A percentile compares a stretch with the other conserved stretches of the same genome.
phyloP scores from a whole-genome alignment of 2,113 vertebrate genomes.

The Neotragus moschatus region DNA sequence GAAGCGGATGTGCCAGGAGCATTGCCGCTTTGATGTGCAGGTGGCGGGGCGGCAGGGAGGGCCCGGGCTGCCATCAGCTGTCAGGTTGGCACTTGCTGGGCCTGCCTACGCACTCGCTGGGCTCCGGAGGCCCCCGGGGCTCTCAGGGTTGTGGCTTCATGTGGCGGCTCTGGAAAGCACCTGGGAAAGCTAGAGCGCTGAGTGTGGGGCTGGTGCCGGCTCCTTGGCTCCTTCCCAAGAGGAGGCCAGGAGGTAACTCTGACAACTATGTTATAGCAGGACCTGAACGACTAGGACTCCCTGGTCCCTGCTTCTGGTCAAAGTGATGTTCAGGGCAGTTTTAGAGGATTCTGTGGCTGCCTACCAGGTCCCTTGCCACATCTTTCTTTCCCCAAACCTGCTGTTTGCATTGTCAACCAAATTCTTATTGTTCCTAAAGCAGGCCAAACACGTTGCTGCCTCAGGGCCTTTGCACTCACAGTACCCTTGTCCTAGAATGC shows the following conservation, averaged over 20 bases:
- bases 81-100: slow-evolving; percentile 44
- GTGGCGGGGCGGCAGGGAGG: neutral
- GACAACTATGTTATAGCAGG: neutral
- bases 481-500: neutral
- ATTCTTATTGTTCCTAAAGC: neutral
- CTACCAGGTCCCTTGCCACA: neutral
- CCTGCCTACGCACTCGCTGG: neutral
- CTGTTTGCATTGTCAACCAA: neutral
- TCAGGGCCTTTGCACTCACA: neutral
- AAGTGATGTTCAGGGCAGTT: neutral
- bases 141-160: neutral
- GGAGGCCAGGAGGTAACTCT: neutral
- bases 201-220: neutral
- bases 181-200: neutral
- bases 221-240: neutral
- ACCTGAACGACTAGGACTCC: neutral
- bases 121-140: neutral
- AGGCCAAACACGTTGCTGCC: neutral
- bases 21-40: slow-evolving; percentile 1
- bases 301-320: neutral
- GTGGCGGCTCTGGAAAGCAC: slow-evolving; percentile 8
- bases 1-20: neutral
- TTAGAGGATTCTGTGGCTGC: neutral
- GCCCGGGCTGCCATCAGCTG: neutral
- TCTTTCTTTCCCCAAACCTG: neutral